A percentile compares a stretch with the other conserved stretches of the same genome.
phyloP scores from a whole-genome alignment of 1,140 invertebrate genomes.

The Zaprionus ghesquierei region DNA sequence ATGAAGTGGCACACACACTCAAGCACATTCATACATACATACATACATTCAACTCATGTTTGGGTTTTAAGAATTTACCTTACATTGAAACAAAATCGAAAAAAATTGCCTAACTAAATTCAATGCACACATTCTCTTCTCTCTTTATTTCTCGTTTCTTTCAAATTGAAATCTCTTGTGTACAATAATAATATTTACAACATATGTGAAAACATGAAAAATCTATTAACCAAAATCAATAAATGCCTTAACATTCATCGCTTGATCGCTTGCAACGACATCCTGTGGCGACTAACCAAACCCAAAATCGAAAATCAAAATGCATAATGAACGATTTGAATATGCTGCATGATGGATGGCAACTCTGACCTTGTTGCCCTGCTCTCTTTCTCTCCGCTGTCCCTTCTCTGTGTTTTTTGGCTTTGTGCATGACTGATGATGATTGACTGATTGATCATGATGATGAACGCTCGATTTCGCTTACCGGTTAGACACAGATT shows the following conservation, averaged over 20 bases:
- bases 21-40: slow-evolving; percentile 24
- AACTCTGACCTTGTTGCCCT: slow-evolving; percentile 28
- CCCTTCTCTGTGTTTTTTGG: neutral
- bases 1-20: neutral
- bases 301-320: slow-evolving; percentile 19
- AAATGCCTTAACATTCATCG: slow-evolving; percentile 59
- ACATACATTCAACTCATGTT: slow-evolving; percentile 39
- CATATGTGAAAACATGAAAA: slow-evolving; percentile 25
- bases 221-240: slow-evolving; percentile 44
- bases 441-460: slow-evolving; percentile 40
- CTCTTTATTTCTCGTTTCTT: slow-evolving; percentile 79
- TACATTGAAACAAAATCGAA: slow-evolving; percentile 41
- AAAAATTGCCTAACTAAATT: slow-evolving; percentile 76
- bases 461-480: slow-evolving; percentile 46
- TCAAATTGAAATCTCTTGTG: slow-evolving; percentile 57
- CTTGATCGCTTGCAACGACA: slow-evolving; percentile 54
- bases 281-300: slow-evolving; percentile 55
- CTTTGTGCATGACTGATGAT: slow-evolving; percentile 41
- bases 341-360: slow-evolving; percentile 58
- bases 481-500: slow-evolving; percentile 87
- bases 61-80: slow-evolving; percentile 41
- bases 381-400: slow-evolving; percentile 18
- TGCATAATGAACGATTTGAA: slow-evolving; percentile 41
- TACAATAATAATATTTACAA: slow-evolving; percentile 41
- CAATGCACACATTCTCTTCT: slow-evolving; percentile 78